Evolutionary conservation across 2,888 invertebrate species (phyloP).

Genomic region (Lutraria lutraria): DNA sequence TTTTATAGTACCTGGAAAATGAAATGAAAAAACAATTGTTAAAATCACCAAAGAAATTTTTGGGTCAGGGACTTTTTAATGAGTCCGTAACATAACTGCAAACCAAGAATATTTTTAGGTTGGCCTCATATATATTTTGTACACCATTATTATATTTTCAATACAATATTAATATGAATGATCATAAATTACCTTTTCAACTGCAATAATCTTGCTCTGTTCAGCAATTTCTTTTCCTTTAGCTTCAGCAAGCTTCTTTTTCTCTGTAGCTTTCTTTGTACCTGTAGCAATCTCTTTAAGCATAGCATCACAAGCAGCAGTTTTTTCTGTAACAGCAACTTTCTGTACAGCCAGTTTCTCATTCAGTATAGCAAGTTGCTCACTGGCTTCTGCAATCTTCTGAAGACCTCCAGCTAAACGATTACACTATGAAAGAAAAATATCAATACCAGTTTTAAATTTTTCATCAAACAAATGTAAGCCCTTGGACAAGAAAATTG

Average conservation of each 20-base stretch:
- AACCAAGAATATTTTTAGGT: too few species aligned
- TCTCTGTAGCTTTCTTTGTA: slow-evolving; percentile 90
- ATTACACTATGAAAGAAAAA: slow-evolving; percentile 89
- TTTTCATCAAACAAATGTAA: too few species aligned
- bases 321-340: slow-evolving; percentile 93
- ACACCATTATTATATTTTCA: too few species aligned
- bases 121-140: too few species aligned
- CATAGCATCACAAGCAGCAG: slow-evolving; percentile 93
- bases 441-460: neutral
- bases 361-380: slow-evolving; percentile 93
- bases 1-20: too few species aligned
- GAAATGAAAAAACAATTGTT: too few species aligned
- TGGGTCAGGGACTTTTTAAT: too few species aligned
- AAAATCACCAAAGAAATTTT: too few species aligned
- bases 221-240: slow-evolving; percentile 94
- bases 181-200: slow-evolving; percentile 90
- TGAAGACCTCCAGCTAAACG: slow-evolving; percentile 91
- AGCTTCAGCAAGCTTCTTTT: slow-evolving; percentile 92
- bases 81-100: too few species aligned
- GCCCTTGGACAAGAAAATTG: too few species aligned
- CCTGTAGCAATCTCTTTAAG: slow-evolving; percentile 91
- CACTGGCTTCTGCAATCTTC: slow-evolving; percentile 95
- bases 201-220: slow-evolving; percentile 92
- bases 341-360: slow-evolving; percentile 93
- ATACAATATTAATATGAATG: too few species aligned